These are phyloP conservation scores for Orientallactaga bullata DNA, from an alignment of 2,113 vertebrate species.

Conservation along the genomic window DNA sequence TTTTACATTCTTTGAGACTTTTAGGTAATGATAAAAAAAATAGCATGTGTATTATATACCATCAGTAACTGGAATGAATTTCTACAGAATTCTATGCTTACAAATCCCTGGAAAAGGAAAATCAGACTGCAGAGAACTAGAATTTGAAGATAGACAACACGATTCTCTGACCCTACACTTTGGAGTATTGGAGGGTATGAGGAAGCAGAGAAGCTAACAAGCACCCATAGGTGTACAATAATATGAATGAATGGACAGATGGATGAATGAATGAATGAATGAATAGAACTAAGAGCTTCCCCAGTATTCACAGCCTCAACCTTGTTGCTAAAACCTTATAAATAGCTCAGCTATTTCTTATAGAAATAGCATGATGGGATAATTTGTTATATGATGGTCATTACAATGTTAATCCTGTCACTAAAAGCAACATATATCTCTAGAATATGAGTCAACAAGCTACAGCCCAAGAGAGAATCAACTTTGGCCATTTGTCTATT, in stretches of 20 bases:
- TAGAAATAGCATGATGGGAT: not conserved
- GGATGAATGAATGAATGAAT: not conserved
- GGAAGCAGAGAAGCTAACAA: not conserved
- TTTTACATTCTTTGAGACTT: not conserved
- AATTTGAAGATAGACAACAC: not conserved
- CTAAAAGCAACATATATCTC: not conserved
- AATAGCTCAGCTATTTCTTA: not conserved
- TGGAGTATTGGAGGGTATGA: not conserved
- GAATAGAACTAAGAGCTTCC: not conserved
- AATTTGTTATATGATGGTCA: not conserved
- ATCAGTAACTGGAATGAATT: not conserved
- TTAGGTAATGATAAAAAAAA: conserved; percentile 16
- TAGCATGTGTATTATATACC: not conserved
- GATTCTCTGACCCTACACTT: not conserved
- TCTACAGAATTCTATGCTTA: not conserved
- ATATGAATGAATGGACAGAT: not conserved
- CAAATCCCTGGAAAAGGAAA: not conserved
- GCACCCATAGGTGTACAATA: not conserved
- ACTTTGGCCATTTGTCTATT: not conserved
- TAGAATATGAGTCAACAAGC: not conserved
- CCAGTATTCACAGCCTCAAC: not conserved
- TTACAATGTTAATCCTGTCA: not conserved
- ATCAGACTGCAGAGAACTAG: not conserved
- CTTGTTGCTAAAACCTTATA: not conserved
- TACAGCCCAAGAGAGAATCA: not conserved